Evolutionary conservation across 2,888 invertebrate species (phyloP).

Genomic region (Argyresthia goedartella): DNA sequence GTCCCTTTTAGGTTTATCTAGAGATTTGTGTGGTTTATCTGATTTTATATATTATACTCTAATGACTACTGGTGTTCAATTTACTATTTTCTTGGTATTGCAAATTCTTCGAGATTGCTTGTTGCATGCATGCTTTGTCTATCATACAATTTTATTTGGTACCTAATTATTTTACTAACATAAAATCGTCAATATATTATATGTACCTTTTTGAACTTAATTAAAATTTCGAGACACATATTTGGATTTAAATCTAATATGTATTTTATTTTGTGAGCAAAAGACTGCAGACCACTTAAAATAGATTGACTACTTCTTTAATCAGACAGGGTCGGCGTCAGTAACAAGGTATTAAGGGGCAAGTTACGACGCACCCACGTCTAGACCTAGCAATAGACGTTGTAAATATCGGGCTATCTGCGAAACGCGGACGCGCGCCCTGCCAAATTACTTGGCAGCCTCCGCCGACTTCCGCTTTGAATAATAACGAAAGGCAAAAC

Average conservation of each 20-base stretch:
- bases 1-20: neutral
- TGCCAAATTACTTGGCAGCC: constrained; percentile 67
- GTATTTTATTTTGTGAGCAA: too few species aligned
- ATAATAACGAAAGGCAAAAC: constrained; percentile 52
- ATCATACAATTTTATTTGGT: too few species aligned
- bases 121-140: too few species aligned
- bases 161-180: too few species aligned
- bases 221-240: too few species aligned
- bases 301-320: neutral
- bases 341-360: constrained; percentile 58
- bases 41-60: too few species aligned
- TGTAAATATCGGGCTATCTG: constrained; percentile 60
- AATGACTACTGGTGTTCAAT: too few species aligned
- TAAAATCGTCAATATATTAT: too few species aligned
- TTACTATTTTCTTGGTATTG: too few species aligned
- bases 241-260: neutral
- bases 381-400: constrained; percentile 33
- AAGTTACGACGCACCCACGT: constrained; percentile 49
- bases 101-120: too few species aligned
- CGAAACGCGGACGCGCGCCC: constrained; percentile 34
- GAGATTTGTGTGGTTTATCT: neutral
- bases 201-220: too few species aligned
- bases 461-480: constrained; percentile 60
- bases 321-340: constrained; percentile 1
- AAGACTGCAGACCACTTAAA: too few species aligned